These are phyloP conservation scores for Steatocranus sp. DNA, from an alignment of 2,797 vertebrate genomes.

Conservation along the genomic window DNA sequence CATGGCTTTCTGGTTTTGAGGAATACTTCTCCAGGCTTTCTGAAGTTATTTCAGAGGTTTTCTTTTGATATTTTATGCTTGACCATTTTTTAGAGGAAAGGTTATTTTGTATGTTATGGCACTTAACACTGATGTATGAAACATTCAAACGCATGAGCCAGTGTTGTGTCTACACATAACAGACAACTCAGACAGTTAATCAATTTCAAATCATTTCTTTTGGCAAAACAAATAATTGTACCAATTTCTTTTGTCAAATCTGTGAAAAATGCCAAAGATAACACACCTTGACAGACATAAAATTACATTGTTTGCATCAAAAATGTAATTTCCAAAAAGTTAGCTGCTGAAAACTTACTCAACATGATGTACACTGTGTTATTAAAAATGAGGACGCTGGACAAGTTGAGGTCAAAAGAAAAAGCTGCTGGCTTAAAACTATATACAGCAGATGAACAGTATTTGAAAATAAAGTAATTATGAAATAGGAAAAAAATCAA, in stretches of 20 bases:
- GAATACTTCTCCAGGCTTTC: neutral
- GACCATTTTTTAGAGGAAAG: neutral
- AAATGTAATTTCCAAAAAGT: neutral
- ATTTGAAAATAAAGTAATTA: neutral
- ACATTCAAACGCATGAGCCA: neutral
- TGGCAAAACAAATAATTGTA: neutral
- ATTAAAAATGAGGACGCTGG: neutral
- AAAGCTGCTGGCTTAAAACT: neutral
- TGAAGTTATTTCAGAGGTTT: neutral
- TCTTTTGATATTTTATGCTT: neutral
- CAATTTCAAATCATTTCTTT: neutral
- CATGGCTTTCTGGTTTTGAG: neutral
- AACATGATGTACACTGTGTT: neutral
- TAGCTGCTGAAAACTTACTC: neutral
- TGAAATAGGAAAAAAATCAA: neutral
- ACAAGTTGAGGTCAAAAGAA: neutral
- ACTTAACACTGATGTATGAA: neutral
- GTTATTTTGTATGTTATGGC: neutral
- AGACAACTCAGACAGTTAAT: neutral
- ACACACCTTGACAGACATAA: neutral
- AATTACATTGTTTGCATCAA: neutral
- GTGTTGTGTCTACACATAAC: neutral
- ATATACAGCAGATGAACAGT: neutral
- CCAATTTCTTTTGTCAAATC: neutral
- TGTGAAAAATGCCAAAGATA: neutral